Evolutionary conservation across 2,888 invertebrate genomes (phyloP), one percentile per base, ranked within the genome.

Genomic region (Mesorhabditis spiculigera): DNA sequence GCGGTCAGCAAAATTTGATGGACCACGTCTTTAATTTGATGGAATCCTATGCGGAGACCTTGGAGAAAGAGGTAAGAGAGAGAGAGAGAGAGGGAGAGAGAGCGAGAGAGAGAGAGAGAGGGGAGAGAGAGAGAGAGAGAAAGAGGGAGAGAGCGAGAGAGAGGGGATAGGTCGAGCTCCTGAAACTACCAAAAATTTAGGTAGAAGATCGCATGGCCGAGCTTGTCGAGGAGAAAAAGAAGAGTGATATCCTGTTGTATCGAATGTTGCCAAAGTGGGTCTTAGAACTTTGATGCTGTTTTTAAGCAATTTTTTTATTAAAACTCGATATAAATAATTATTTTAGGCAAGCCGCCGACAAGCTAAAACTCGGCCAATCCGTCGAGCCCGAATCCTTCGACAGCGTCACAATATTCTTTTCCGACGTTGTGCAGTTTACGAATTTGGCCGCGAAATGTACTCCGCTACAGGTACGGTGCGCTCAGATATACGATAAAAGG

Each of bases 1-100:
- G 16, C n/a, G 67, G 72, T 43, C 61, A 45, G 10, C 66, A 69
- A n/a, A 78, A 84, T 71, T 72, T 84, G 61, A 83, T 84, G 83
- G 84, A 84, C 71, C 83, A 84, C 66, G 82, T 84, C n/a, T 84
- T 84, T 74, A 77, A 77, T 62, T 76, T 84, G 67, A 73, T 84
- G 44, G 84, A 84, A 71, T 73, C 78, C 4, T 80, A 81, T 71
- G 81, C 81, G 5, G 73, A 69, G 4, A 74, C 74, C 5, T 67
- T 81, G 43, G 81, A 81, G 69, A 78, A 78, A 50, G 81, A 81
- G 68, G 81, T 81, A 8, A 28, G 28, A 28, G 28, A 28, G 28
- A 28, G 1, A 28, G 28, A 28, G 28, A 28, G 28, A 28, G 28
- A 28, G 28, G 3, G 28, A 28, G 28, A 28, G 28, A 28, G 28